phyloP scores from a whole-genome alignment of 1,140 invertebrate genomes.

The Sycophaga agraensis region DNA sequence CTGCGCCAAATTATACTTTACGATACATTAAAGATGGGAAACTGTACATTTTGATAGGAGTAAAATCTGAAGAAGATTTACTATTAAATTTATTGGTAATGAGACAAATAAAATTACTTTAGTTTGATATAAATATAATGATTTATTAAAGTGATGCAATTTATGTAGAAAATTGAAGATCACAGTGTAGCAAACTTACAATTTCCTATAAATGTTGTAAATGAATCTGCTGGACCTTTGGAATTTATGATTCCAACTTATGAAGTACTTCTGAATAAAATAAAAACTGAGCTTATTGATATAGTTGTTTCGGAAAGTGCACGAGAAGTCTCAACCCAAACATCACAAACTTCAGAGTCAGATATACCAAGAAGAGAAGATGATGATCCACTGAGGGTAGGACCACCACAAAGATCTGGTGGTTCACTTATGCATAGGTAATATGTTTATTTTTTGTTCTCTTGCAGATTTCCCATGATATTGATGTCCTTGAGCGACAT shows the following conservation, averaged over 20 bases:
- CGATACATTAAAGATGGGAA: constrained; percentile 67
- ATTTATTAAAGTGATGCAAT: neutral
- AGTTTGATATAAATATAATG: constrained; percentile 9
- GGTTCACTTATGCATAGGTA: constrained; percentile 31
- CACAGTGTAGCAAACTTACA: constrained; percentile 48
- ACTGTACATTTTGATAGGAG: constrained; percentile 68
- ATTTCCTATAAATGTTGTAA: constrained; percentile 54
- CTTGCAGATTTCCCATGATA: constrained; percentile 36
- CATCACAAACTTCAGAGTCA: constrained; percentile 20
- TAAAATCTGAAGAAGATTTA: constrained; percentile 64
- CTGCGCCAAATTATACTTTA: constrained; percentile 62
- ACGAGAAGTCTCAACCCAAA: constrained; percentile 43
- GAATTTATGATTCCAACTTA: constrained; percentile 53
- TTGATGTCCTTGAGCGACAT: constrained; percentile 32
- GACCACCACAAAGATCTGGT: constrained; percentile 1
- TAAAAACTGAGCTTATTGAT: constrained; percentile 56
- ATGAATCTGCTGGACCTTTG: constrained; percentile 49
- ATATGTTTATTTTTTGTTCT: constrained; percentile 27
- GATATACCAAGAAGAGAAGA: constrained; percentile 15
- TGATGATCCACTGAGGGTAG: constrained; percentile 40
- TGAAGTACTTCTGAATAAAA: constrained; percentile 46
- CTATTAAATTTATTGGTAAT: constrained; percentile 69
- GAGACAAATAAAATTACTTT: constrained; percentile 9
- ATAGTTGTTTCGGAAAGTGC: constrained; percentile 39
- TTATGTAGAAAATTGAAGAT: constrained; percentile 52